A percentile compares a stretch with the other conserved stretches of the same genome.
Conservation (phyloP, 1,140 invertebrate genomes). For the Parasteatoda tepidariorum region DNA sequence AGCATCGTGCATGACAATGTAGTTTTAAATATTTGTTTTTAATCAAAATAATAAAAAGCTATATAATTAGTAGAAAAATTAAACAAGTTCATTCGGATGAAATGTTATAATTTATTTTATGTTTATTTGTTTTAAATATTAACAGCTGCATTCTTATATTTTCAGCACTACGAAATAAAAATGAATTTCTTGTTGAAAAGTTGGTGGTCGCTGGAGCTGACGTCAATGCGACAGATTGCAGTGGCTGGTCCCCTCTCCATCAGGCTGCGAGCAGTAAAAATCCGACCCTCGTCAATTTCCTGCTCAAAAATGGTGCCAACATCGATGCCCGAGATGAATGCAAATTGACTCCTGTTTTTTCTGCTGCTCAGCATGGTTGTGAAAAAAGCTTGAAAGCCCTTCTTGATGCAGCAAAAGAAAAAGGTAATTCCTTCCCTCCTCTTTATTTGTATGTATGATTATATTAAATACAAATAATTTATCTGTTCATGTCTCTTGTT, state of each 20-base stretch:
- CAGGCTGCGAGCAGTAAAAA: conserved; percentile 64
- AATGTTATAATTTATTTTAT: no score
- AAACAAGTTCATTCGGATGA: no score
- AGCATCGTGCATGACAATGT: no score
- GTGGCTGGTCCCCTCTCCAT: conserved; percentile 66
- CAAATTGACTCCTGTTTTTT: conserved; percentile 67
- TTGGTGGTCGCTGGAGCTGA: conserved; percentile 62
- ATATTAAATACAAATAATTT: no score
- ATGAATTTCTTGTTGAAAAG: conserved; percentile 25
- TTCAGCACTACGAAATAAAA: conserved; percentile 10
- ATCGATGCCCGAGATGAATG: conserved; percentile 66
- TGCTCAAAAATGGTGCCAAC: conserved; percentile 65
- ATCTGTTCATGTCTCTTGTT: not conserved
- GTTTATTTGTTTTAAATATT: no score
- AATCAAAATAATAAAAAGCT: no score
- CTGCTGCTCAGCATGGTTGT: conserved; percentile 67
- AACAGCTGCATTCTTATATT: no score
- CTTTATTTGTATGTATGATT: not conserved
- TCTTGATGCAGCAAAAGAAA: conserved; percentile 63
- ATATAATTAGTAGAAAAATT: no score
- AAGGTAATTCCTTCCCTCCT: conserved; percentile 29
- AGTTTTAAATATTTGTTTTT: no score
- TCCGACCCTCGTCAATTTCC: conserved; percentile 61
- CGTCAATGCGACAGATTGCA: conserved; percentile 65
- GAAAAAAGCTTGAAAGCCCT: conserved; percentile 65